Conservation (phyloP, 1,140 invertebrate species). For the Thalassaphorura encarpata region DNA sequence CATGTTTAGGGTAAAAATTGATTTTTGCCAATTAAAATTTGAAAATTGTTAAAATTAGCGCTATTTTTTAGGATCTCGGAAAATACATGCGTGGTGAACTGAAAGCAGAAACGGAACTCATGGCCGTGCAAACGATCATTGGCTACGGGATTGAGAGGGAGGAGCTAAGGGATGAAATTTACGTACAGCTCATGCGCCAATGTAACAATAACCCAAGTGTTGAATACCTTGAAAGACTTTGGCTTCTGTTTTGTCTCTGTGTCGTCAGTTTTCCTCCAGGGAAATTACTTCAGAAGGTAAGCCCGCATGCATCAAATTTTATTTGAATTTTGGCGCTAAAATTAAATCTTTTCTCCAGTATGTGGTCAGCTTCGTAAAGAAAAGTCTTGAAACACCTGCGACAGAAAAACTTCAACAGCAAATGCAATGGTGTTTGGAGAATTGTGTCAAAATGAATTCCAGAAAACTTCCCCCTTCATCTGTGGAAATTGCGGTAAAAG, state of each 20-base stretch:
- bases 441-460: too few species aligned
- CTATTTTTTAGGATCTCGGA: constrained; percentile 63
- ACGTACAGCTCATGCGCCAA: constrained; percentile 73
- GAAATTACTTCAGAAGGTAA: too few species aligned
- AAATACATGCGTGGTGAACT: constrained; percentile 77
- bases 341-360: too few species aligned
- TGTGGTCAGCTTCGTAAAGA: too few species aligned
- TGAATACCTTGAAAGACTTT: constrained; percentile 61
- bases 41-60: too few species aligned
- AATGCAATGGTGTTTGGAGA: too few species aligned
- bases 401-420: too few species aligned
- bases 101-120: constrained; percentile 67
- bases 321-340: too few species aligned
- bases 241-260: constrained; percentile 77
- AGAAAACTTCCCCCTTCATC: constrained; percentile 77
- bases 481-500: constrained; percentile 78
- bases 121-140: constrained; percentile 73
- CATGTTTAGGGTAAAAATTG: constrained; percentile 12
- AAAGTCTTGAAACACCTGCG: too few species aligned
- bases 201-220: constrained; percentile 70
- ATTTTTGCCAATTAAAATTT: too few species aligned
- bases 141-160: constrained; percentile 76
- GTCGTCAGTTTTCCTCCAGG: constrained; percentile 86
- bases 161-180: constrained; percentile 77
- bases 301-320: too few species aligned